These are phyloP conservation scores for Macroteleia sp. DNA, from an alignment of 2,888 invertebrate genomes.

Conservation along the genomic window DNA sequence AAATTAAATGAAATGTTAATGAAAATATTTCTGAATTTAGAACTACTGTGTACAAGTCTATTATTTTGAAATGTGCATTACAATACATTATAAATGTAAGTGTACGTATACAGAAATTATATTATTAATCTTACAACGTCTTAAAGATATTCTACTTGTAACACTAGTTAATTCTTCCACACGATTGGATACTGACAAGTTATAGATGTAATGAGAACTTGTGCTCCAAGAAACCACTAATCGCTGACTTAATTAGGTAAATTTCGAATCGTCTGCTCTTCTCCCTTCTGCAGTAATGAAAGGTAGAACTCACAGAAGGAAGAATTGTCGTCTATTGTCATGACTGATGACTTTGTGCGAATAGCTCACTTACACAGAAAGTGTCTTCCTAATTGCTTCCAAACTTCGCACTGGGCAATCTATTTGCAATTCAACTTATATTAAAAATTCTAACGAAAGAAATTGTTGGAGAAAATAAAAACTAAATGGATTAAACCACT, in stretches of 20 bases:
- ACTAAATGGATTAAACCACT: slow-evolving; percentile 17
- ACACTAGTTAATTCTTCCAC: no score
- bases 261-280: slow-evolving; percentile 68
- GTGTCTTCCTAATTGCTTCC: slow-evolving; percentile 51
- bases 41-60: no score
- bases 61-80: no score
- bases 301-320: slow-evolving; percentile 21
- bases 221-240: slow-evolving; percentile 70
- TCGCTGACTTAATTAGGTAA: slow-evolving; percentile 77
- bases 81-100: no score
- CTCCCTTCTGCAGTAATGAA: neutral
- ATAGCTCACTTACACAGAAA: slow-evolving; percentile 37
- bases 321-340: slow-evolving; percentile 53
- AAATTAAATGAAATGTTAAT: no score
- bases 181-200: no score
- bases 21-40: no score
- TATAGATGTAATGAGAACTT: slow-evolving; percentile 1
- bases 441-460: slow-evolving; percentile 21
- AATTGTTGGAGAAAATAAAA: slow-evolving; percentile 23
- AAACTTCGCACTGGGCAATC: slow-evolving; percentile 45
- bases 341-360: slow-evolving; percentile 55
- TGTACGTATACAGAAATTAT: no score
- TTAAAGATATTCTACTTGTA: no score
- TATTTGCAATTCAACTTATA: slow-evolving; percentile 49
- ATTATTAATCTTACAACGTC: no score